Evolutionary conservation across 2,113 vertebrate genomes (phyloP), one percentile per base, ranked within the genome.

Genomic region (Todiramphus chloris): DNA sequence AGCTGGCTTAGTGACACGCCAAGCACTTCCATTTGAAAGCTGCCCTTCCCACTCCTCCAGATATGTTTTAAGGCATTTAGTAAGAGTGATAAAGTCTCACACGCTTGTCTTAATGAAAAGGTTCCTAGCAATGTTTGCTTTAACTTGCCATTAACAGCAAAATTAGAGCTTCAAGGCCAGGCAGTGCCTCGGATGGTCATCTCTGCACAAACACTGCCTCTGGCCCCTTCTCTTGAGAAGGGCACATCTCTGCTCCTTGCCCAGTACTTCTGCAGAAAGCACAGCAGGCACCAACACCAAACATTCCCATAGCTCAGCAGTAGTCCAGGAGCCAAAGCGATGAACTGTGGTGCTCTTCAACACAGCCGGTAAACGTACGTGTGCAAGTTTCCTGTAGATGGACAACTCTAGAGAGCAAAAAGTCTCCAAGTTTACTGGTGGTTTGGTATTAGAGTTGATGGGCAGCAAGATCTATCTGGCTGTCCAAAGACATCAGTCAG

Each of bases 1-100:
- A 78, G 90, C 83, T 60, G 79, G 84, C 53, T 48, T 28, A 58
- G 72, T 2, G 68, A 84, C 81, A 18, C 25, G 91, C 89, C 91
- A 95, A 51, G 21, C 91, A 13, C 39, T 82, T 83, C 81, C 91
- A 62, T 48, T 89, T 70, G 87, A 91, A 96, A 13, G n/a, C 89
- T 92, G 83, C 88, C 72, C 68, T 48, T 33, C 62, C 81, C 5
- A 4, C 62, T 77, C 79, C 80, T 82, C 81, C 60, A 39, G 64
- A 35, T 60, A 5, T 0, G 16, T 19, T 43, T 94, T 15, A 23
- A 86, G 59, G 67, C 90, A 17, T 77, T 90, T 14, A 6, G 39
- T 11, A 58, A 41, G 60, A 50, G 73, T 20, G 89, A 80, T 66
- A 83, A 86, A 80, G 80, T 44, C 72, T 80, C 35, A 24, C 0